Evolutionary conservation across 2,888 invertebrate species (phyloP), one percentile per base, ranked within the genome.

Genomic region (Drosophila kambysellisi): DNA sequence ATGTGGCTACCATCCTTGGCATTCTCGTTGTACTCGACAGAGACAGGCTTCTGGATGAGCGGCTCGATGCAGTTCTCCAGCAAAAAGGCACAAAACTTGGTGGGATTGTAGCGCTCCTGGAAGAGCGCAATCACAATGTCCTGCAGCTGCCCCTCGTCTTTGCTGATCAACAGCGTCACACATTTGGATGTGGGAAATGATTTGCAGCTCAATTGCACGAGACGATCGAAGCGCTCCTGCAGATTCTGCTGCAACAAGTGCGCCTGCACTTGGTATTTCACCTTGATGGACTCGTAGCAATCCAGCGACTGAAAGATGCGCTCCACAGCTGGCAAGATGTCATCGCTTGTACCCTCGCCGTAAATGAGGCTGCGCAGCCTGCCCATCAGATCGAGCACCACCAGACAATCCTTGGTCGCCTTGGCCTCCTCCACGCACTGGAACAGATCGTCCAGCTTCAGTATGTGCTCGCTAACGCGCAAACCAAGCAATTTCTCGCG

Each of bases 401-500:
- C 77, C 8, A 92, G 70, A 43, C 91, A 92, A 41, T 93, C 93
- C 60, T 92, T 91, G 15, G 79, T 89, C 11, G 84, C 84, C 70
- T 93, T 93, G 2, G 92, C 89, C 33, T 91, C 91, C 17, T 93
- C 92, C 2, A 93, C 82, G 56, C 89, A 90, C 64, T 94, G 93
- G 53, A 94, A 93, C 9, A 95, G 90, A 53, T 94, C 91, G 35
- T 92, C 93, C 7, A 95, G 94, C 50, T 95, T 91, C 52, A 93
- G 72, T 17, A 93, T 89, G 33, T 92, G 92, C 48, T 91, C 94
- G 9, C 91, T 90, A 9, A 92, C 83, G 12, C 82, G 92, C 29
- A 95, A 80, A n/a, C 95, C 94, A 78, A 95, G 94, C 29, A 94
- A 94, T 0, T 95, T 93, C 79, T 95, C 95, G 68, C 95, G 93